Evolutionary conservation across 1,140 invertebrate genomes (phyloP).

Genomic region (Akabosia matsudoensis): DNA sequence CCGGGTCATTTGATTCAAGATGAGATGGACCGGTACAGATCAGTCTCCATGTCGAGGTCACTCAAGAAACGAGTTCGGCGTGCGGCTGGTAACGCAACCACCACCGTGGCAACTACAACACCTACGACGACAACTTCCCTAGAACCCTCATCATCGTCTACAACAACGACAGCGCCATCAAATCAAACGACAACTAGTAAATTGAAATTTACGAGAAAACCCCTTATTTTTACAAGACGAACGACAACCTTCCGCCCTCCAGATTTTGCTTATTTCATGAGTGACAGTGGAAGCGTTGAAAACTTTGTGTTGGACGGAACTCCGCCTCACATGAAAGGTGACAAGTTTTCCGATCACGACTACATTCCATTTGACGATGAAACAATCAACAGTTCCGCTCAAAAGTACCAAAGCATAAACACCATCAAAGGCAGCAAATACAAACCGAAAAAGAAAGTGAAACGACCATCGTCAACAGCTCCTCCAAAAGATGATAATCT

Average conservation of each 20-base stretch:
- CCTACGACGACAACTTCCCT: background rate
- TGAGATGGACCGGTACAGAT: background rate
- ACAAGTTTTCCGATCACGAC: background rate
- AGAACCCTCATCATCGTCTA: background rate
- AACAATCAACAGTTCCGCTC: background rate
- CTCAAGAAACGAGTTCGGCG: background rate
- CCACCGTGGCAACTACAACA: background rate
- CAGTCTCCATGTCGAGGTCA: background rate
- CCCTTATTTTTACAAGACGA: background rate
- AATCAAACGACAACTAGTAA: background rate
- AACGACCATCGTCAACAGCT: background rate
- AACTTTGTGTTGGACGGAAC: background rate
- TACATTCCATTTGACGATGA: background rate
- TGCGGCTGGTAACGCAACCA: background rate
- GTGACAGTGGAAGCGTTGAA: slow-evolving; percentile 3
- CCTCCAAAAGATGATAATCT: background rate
- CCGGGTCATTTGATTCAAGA: background rate
- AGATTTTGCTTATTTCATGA: background rate
- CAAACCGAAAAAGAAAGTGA: background rate
- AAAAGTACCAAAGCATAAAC: background rate
- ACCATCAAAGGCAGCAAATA: background rate
- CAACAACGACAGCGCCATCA: background rate
- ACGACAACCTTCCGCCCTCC: background rate
- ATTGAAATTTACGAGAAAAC: background rate
- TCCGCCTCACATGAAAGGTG: background rate